phyloP scores from a whole-genome alignment of 2,888 invertebrate genomes.

The Lomographa bimaculata region DNA sequence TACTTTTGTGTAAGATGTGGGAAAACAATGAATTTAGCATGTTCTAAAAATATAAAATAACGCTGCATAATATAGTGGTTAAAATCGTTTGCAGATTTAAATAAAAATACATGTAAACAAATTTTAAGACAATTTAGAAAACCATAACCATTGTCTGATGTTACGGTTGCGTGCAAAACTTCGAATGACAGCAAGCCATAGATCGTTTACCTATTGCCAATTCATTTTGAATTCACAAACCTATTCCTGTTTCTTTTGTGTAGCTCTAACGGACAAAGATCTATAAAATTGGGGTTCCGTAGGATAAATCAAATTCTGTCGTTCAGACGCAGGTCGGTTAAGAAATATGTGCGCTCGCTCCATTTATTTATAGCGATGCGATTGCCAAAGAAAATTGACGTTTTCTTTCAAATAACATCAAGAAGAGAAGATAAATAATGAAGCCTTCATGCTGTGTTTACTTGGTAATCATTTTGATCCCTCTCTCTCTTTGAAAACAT shows the following conservation, averaged over 20 bases:
- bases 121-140: too few relatives aligned
- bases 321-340: conserved; percentile 56
- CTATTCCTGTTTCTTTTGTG: conserved; percentile 19
- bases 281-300: conserved; percentile 44
- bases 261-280: conserved; percentile 28
- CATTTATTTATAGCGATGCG: conserved; percentile 55
- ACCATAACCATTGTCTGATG: conserved; percentile 1
- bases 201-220: conserved; percentile 17
- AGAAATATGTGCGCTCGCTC: conserved; percentile 54
- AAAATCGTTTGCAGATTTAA: too few relatives aligned
- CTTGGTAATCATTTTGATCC: too few relatives aligned
- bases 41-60: too few relatives aligned
- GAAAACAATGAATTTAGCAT: too few relatives aligned
- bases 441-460: too few relatives aligned
- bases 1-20: too few relatives aligned
- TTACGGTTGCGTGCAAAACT: conserved; percentile 11
- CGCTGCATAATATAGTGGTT: too few relatives aligned
- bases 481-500: too few relatives aligned
- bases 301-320: conserved; percentile 60
- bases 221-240: conserved; percentile 26
- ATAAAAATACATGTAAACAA: too few relatives aligned
- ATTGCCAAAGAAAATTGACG: conserved; percentile 42
- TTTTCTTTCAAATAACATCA: conserved; percentile 24
- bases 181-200: conserved; percentile 4
- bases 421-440: conserved; percentile 17